These are phyloP conservation scores for Sphecodes monilicornis DNA, from an alignment of 2,888 invertebrate genomes.

Conservation along the genomic window DNA sequence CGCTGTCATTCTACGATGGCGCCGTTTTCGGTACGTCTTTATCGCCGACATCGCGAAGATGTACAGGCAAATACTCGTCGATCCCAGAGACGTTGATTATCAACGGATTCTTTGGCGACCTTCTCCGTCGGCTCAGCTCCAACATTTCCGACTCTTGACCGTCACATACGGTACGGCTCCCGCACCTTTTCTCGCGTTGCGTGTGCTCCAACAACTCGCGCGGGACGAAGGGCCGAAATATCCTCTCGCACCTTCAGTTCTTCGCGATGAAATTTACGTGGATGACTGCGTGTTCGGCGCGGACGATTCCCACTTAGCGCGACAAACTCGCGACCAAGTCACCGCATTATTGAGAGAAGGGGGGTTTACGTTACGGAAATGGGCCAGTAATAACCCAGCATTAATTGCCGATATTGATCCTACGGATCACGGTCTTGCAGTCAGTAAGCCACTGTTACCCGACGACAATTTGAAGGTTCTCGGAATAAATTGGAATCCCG, in stretches of 20 bases:
- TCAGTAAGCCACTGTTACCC: neutral
- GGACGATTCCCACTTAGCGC: constrained; percentile 4
- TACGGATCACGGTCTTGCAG: neutral
- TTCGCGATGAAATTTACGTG: too few relatives aligned
- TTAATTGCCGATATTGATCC: neutral
- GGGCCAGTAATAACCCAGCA: neutral
- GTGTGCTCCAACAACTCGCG: too few relatives aligned
- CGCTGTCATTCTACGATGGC: neutral
- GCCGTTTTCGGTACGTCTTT: too few relatives aligned
- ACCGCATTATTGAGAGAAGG: neutral
- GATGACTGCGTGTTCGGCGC: neutral
- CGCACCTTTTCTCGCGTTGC: too few relatives aligned
- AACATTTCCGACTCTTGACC: too few relatives aligned
- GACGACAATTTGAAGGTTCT: constrained; percentile 8
- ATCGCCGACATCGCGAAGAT: neutral
- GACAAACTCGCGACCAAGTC: constrained; percentile 2
- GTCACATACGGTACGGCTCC: too few relatives aligned
- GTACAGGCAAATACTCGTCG: too few relatives aligned
- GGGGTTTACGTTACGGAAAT: neutral
- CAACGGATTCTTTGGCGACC: too few relatives aligned
- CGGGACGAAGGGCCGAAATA: too few relatives aligned
- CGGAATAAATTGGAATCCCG: neutral
- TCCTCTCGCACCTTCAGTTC: too few relatives aligned
- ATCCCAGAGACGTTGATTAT: too few relatives aligned
- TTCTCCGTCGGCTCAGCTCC: too few relatives aligned